Conservation (phyloP, 2,113 vertebrate genomes). For the Microtus oregoni region DNA sequence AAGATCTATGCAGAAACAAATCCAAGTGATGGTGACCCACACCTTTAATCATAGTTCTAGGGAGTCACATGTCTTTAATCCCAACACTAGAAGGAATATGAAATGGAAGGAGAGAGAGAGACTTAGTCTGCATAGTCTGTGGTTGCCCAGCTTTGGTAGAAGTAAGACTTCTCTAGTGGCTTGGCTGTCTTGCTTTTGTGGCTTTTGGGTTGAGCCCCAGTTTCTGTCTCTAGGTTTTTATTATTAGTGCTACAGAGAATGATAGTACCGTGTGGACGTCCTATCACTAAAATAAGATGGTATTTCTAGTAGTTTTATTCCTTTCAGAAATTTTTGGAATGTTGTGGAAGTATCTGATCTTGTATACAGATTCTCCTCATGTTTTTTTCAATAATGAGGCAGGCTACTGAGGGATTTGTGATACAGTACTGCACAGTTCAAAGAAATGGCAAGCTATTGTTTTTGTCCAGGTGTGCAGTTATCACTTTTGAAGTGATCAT, state of each 20-base stretch:
- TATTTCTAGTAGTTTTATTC: slow-evolving; percentile 79
- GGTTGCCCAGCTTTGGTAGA: too few species aligned
- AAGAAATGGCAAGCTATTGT: slow-evolving; percentile 28
- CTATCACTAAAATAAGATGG: slow-evolving; percentile 78
- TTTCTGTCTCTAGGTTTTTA: too few species aligned
- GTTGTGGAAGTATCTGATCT: slow-evolving; percentile 68
- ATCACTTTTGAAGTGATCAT: slow-evolving; percentile 48
- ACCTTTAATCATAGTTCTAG: too few species aligned
- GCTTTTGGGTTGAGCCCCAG: too few species aligned
- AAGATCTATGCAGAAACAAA: too few species aligned
- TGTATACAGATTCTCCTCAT: neutral
- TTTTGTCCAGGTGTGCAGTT: slow-evolving; percentile 9
- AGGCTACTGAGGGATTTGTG: slow-evolving; percentile 50
- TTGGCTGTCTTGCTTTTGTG: too few species aligned
- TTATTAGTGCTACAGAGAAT: slow-evolving; percentile 63
- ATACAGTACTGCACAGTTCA: slow-evolving; percentile 3
- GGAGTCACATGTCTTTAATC: too few species aligned
- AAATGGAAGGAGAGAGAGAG: too few species aligned
- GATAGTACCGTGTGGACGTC: slow-evolving; percentile 73
- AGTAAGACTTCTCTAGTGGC: too few species aligned
- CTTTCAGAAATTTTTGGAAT: slow-evolving; percentile 76
- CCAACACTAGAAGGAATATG: too few species aligned
- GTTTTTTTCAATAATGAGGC: slow-evolving; percentile 65
- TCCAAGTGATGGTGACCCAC: too few species aligned
- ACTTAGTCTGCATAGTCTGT: too few species aligned